Conservation (phyloP, 1,140 invertebrate species). For the Eueides isabella region DNA sequence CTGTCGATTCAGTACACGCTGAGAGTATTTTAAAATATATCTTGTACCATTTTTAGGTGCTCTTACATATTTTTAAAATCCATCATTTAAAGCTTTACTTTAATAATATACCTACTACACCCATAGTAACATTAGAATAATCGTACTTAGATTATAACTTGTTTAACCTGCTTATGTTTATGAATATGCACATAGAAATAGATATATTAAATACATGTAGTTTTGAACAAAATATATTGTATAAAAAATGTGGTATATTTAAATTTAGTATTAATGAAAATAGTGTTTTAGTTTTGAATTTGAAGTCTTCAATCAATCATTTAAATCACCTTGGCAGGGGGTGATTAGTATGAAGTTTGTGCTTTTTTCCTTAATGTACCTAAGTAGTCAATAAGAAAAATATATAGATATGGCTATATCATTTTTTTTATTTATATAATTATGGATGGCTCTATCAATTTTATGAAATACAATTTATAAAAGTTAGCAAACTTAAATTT, state of each 20-base stretch:
- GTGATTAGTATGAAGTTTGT: too few species aligned
- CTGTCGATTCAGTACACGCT: neutral
- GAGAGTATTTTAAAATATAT: neutral
- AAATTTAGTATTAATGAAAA: neutral
- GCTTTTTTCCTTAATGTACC: too few species aligned
- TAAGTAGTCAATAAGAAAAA: too few species aligned
- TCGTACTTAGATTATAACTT: neutral
- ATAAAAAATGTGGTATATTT: neutral
- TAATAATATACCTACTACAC: neutral
- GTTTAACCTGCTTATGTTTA: neutral
- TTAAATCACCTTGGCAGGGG: too few species aligned
- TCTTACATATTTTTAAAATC: neutral
- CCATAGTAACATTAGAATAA: too few species aligned
- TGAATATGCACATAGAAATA: conserved; percentile 6
- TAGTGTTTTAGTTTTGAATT: neutral
- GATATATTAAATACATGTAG: neutral
- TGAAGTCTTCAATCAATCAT: too few species aligned
- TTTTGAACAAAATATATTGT: neutral
- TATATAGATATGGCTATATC: too few species aligned
- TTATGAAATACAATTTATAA: too few species aligned
- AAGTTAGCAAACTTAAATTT: too few species aligned
- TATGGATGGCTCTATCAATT: too few species aligned
- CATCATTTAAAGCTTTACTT: too few species aligned
- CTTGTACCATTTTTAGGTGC: neutral
- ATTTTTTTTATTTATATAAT: too few species aligned